Conservation (phyloP, 2,113 vertebrate genomes). For the Campylomormyrus numenius region DNA sequence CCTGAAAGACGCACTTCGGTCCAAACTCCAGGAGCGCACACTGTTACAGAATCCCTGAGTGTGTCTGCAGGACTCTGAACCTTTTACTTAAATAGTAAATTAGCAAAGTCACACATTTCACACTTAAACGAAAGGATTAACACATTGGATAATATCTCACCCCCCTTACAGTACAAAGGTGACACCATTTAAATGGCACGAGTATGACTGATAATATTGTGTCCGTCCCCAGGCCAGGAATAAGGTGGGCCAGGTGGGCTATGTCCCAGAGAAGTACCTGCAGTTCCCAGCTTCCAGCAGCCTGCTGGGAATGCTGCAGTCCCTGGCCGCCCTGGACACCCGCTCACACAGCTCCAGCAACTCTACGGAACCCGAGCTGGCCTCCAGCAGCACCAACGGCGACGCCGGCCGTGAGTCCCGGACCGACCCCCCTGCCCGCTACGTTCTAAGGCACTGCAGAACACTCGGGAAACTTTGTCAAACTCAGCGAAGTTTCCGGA, state of each 20-base stretch:
- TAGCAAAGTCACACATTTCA: background rate
- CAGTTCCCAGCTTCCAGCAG: slow-evolving; percentile 94
- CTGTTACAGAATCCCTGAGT: background rate
- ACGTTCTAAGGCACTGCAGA: background rate
- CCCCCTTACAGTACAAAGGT: background rate
- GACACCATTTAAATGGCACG: background rate
- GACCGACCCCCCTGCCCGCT: background rate
- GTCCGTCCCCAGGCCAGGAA: slow-evolving; percentile 74
- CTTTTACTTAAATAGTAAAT: background rate
- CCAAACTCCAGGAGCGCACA: background rate
- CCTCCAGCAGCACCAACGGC: slow-evolving; percentile 81
- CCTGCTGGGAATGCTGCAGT: slow-evolving; percentile 94
- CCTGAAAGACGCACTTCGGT: background rate
- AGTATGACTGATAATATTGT: background rate
- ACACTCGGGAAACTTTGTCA: background rate
- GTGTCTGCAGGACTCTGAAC: background rate
- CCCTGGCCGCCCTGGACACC: slow-evolving; percentile 79
- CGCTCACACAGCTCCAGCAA: slow-evolving; percentile 93
- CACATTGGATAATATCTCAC: background rate
- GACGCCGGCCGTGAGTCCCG: slow-evolving; percentile 77
- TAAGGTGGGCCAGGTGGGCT: slow-evolving; percentile 85
- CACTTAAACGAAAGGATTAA: background rate
- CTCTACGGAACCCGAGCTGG: slow-evolving; percentile 82
- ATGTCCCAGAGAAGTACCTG: slow-evolving; percentile 95
- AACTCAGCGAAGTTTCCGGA: background rate